Percentiles rank a stretch among this genome's conserved stretches.
Evolutionary conservation across 2,888 invertebrate species (phyloP).

Genomic region (Polymixis flavicincta): DNA sequence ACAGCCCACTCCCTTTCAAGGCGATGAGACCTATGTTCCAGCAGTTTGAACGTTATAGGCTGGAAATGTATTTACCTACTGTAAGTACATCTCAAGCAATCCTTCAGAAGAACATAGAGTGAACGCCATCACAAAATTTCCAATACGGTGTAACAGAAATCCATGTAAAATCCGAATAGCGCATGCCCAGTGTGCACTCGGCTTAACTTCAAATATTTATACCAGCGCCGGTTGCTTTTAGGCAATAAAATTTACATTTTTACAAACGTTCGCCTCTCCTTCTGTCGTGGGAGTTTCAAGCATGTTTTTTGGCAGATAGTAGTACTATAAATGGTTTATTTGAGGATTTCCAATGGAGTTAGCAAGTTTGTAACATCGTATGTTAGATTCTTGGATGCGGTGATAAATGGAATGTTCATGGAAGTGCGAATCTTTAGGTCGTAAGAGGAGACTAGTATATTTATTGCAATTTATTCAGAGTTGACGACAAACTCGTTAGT

Average conservation of each 20-base stretch:
- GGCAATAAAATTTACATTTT: constrained; percentile 89
- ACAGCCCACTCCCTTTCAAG: too few relatives aligned
- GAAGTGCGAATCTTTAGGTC: not conserved
- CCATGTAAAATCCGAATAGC: constrained; percentile 65
- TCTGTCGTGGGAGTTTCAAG: constrained; percentile 45
- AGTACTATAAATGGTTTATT: constrained; percentile 58
- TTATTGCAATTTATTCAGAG: constrained; percentile 9
- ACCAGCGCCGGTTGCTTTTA: constrained; percentile 75
- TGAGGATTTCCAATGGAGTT: constrained; percentile 34
- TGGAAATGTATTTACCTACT: too few relatives aligned
- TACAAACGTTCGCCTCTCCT: constrained; percentile 76
- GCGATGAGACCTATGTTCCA: too few relatives aligned
- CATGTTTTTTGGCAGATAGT: constrained; percentile 60
- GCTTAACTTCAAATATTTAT: constrained; percentile 87
- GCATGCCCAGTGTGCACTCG: constrained; percentile 81
- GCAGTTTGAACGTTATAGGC: too few relatives aligned
- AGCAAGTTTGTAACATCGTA: constrained; percentile 31
- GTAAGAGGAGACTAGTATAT: not conserved
- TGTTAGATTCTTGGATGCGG: constrained; percentile 7
- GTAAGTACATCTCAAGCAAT: too few relatives aligned
- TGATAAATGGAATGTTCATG: constrained; percentile 16
- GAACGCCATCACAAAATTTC: not conserved
- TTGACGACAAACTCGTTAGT: too few relatives aligned
- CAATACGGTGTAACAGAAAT: constrained; percentile 70
- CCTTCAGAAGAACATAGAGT: too few relatives aligned